Percentiles rank a stretch among this genome's conserved stretches.
These are phyloP conservation scores for Chloroclysta siterata DNA, from an alignment of 2,888 invertebrate genomes.

Conservation along the genomic window DNA sequence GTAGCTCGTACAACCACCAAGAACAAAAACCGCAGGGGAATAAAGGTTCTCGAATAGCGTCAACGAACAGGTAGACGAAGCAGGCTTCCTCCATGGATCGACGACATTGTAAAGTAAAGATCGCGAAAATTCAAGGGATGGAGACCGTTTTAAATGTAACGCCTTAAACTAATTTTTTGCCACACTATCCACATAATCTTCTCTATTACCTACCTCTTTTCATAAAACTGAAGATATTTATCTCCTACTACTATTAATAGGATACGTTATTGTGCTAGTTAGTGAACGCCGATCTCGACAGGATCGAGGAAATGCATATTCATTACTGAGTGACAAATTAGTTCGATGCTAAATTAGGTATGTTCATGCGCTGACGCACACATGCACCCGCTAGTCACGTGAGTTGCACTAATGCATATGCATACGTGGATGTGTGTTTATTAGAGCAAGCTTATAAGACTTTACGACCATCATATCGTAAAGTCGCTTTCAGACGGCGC, in stretches of 20 bases:
- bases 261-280: slow-evolving; percentile 24
- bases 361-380: slow-evolving; percentile 29
- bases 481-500: slow-evolving; percentile 1
- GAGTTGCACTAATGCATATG: slow-evolving; percentile 6
- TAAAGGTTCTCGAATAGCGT: too few relatives aligned
- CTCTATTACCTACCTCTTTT: too few relatives aligned
- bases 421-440: slow-evolving; percentile 5
- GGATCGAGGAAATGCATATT: slow-evolving; percentile 40
- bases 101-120: too few relatives aligned
- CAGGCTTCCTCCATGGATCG: too few relatives aligned
- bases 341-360: slow-evolving; percentile 29
- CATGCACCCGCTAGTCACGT: slow-evolving; percentile 1
- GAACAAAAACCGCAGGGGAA: too few relatives aligned
- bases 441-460: slow-evolving; percentile 5
- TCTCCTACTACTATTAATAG: slow-evolving; percentile 10
- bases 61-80: too few relatives aligned
- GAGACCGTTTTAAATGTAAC: too few relatives aligned
- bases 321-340: slow-evolving; percentile 40
- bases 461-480: not conserved
- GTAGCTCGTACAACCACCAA: too few relatives aligned
- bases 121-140: too few relatives aligned
- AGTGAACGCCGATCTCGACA: slow-evolving; percentile 33
- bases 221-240: slow-evolving; percentile 5
- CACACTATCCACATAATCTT: not conserved
- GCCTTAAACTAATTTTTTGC: too few relatives aligned